A percentile compares a stretch with the other conserved stretches of the same genome.
Conservation (phyloP, 2,888 invertebrate species). For the Biston betularia region DNA sequence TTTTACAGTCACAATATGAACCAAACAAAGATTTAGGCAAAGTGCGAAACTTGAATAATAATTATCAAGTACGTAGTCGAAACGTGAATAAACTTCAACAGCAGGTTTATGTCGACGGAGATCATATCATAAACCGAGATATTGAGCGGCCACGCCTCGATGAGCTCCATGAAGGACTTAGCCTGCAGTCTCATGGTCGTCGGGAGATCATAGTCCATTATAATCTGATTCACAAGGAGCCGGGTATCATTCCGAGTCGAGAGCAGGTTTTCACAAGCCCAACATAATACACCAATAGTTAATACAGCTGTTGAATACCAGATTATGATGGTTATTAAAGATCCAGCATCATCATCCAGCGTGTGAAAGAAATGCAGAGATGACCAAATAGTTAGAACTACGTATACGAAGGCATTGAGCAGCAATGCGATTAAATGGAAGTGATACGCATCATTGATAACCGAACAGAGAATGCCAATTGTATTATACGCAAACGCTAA, state of each 20-base stretch:
- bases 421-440: slow-evolving; percentile 67
- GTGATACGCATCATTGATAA: slow-evolving; percentile 64
- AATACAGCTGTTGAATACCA: slow-evolving; percentile 58
- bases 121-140: slow-evolving; percentile 69
- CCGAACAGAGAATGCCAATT: slow-evolving; percentile 58
- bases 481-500: slow-evolving; percentile 60
- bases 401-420: slow-evolving; percentile 60
- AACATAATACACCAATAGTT: slow-evolving; percentile 57
- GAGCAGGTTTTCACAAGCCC: slow-evolving; percentile 61
- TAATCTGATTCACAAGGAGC: slow-evolving; percentile 64
- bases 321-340: slow-evolving; percentile 52
- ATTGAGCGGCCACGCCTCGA: slow-evolving; percentile 65
- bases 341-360: slow-evolving; percentile 44
- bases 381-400: slow-evolving; percentile 63
- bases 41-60: slow-evolving; percentile 69
- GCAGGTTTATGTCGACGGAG: slow-evolving; percentile 66
- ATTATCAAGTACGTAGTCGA: slow-evolving; percentile 74
- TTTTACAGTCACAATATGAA: neutral
- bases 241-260: slow-evolving; percentile 57
- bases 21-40: slow-evolving; percentile 48
- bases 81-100: slow-evolving; percentile 71
- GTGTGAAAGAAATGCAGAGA: slow-evolving; percentile 57
- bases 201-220: slow-evolving; percentile 70
- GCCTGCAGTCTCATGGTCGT: slow-evolving; percentile 63
- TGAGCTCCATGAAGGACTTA: slow-evolving; percentile 68